These are phyloP conservation scores for Gymnarchus niloticus DNA, from an alignment of 2,113 vertebrate species.

Conservation along the genomic window DNA sequence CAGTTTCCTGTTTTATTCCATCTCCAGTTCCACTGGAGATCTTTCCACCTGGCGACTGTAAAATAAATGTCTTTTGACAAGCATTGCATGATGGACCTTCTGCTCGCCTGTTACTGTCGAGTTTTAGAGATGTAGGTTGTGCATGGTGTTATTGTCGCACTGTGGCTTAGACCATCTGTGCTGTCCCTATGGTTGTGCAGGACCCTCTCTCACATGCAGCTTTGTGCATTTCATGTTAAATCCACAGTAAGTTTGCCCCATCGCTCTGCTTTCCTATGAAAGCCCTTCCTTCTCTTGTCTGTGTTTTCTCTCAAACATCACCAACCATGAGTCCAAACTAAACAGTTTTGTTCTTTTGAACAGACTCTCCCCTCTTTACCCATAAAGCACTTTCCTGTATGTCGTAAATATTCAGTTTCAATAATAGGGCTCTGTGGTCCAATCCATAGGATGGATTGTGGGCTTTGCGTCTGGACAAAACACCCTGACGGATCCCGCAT, in stretches of 20 bases:
- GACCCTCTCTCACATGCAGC: neutral
- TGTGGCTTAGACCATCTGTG: neutral
- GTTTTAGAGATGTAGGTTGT: neutral
- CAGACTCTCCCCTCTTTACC: neutral
- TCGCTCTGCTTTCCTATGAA: neutral
- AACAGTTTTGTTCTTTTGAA: neutral
- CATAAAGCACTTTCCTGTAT: neutral
- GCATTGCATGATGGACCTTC: neutral
- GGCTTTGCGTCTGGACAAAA: neutral
- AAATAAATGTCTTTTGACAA: neutral
- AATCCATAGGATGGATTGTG: neutral
- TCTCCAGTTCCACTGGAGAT: conserved; percentile 2
- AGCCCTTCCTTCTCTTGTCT: neutral
- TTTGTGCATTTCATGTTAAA: neutral
- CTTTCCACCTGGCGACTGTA: neutral
- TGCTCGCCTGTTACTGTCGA: neutral
- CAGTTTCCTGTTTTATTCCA: neutral
- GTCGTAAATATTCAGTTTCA: neutral
- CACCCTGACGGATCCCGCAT: neutral
- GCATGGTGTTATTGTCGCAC: too few relatives aligned
- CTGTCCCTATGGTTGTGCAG: neutral
- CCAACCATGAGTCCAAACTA: neutral
- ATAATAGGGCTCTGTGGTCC: neutral
- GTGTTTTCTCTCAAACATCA: neutral
- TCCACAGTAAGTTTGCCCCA: neutral